Evolutionary conservation across 2,888 invertebrate genomes (phyloP), one percentile per base, ranked within the genome.

Genomic region (Miltochrista miniata): DNA sequence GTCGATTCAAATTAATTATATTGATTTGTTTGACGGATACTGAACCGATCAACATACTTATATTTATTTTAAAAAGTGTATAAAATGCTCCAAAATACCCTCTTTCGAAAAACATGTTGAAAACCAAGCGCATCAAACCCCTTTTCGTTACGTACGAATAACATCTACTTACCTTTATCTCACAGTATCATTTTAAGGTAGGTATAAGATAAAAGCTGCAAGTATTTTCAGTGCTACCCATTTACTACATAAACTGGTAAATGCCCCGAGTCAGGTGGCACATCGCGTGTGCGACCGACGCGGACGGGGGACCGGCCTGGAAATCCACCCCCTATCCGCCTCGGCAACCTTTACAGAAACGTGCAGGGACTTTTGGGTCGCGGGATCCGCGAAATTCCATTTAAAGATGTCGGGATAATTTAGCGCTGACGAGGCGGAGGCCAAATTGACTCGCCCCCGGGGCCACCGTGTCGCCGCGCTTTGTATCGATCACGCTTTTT

Each of bases 341-440:
- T 67, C 64, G 54, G 64, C 65, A 72, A 75, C 76, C 77, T 74
- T 76, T 70, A 76, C 69, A 59, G 71, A 75, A 74, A 73, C 79
- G 80, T 73, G 72, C 72, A 74, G 77, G 81, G 79, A 75, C 77
- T 76, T 74, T 61, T 52, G 73, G 85, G 81, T 79, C 87, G 79
- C 79, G 77, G 78, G 79, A 79, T 79, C 81, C 90, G 89, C 89
- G 88, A 83, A 87, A 87, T 87, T 88, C 90, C 90, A 90, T 89
- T 90, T 90, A 88, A 90, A 90, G 90, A 90, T 83, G 90, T 89
- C 88, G 82, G 85, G 87, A 88, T 88, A 90, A 89, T 90, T 90
- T 88, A 85, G 84, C 85, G 88, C 90, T 90, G 90, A 89, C 88
- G 87, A 85, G 80, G 82, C 84, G 78, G 68, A 80, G 85, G 83